A percentile compares a stretch with the other conserved stretches of the same genome.
These are phyloP conservation scores for Hybos culiciformis DNA, from an alignment of 2,888 invertebrate species.

Conservation along the genomic window DNA sequence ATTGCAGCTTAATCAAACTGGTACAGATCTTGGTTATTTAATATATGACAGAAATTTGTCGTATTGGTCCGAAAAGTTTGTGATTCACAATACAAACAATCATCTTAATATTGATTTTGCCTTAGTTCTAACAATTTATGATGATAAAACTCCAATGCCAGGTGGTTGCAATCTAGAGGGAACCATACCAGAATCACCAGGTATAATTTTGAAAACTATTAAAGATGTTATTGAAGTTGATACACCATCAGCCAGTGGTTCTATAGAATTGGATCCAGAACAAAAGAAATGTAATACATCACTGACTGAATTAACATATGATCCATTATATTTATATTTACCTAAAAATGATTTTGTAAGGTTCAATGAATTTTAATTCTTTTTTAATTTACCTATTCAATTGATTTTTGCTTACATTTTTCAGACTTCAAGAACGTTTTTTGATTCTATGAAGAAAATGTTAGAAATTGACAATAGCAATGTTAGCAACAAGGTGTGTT, in stretches of 20 bases:
- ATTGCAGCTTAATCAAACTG: not conserved
- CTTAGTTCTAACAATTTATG: not conserved
- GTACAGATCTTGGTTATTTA: conserved; percentile 4
- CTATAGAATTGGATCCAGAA: not conserved
- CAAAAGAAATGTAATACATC: not conserved
- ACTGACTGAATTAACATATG: conserved; percentile 5
- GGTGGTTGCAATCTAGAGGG: conserved; percentile 7
- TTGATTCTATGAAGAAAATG: conserved; percentile 5
- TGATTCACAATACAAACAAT: not conserved
- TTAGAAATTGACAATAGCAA: not conserved
- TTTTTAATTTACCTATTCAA: no score
- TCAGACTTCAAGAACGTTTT: conserved; percentile 4
- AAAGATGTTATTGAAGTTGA: conserved; percentile 4
- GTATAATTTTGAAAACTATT: not conserved
- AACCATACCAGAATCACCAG: not conserved
- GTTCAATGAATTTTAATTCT: no score
- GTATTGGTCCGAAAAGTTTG: not conserved
- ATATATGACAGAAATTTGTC: no score
- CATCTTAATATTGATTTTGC: not conserved
- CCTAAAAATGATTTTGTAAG: conserved; percentile 5
- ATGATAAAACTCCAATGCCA: conserved; percentile 5
- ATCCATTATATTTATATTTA: not conserved
- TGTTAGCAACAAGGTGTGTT: no score
- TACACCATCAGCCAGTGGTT: not conserved
- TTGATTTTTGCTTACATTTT: no score